Percentiles rank a stretch among this genome's conserved stretches.
These are phyloP conservation scores for Ptychoptera contaminata DNA, from an alignment of 2,888 invertebrate genomes.

Conservation along the genomic window DNA sequence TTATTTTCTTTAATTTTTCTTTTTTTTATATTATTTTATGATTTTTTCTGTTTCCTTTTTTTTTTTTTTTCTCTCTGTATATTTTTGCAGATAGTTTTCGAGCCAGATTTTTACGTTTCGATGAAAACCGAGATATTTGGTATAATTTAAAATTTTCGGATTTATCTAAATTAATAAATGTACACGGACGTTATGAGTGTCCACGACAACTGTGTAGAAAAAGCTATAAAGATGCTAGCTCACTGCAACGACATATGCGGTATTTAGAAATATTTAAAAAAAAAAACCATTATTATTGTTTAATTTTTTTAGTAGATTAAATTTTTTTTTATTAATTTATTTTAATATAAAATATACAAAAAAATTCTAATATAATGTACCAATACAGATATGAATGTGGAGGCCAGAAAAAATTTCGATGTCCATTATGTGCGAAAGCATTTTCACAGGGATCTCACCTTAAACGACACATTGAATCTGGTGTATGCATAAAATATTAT, in stretches of 20 bases:
- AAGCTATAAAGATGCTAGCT: slow-evolving; percentile 33
- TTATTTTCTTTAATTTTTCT: slow-evolving; percentile 5
- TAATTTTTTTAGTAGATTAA: neutral
- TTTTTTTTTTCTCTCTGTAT: slow-evolving; percentile 2
- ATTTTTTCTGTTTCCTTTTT: slow-evolving; percentile 6
- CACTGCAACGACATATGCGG: slow-evolving; percentile 33
- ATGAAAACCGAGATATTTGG: slow-evolving; percentile 24
- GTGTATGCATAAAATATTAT: slow-evolving; percentile 34
- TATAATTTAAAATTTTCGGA: slow-evolving; percentile 32
- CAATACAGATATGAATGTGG: slow-evolving; percentile 50
- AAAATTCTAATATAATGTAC: too few relatives aligned
- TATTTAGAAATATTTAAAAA: slow-evolving; percentile 11
- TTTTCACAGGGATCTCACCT: slow-evolving; percentile 55
- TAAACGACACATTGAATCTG: slow-evolving; percentile 37
- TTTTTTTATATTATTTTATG: slow-evolving; percentile 3
- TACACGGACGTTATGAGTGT: slow-evolving; percentile 32
- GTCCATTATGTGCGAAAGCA: slow-evolving; percentile 44
- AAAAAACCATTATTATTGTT: slow-evolving; percentile 2
- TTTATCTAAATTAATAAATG: slow-evolving; percentile 31
- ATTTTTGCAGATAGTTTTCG: slow-evolving; percentile 6
- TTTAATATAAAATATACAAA: slow-evolving; percentile 1
- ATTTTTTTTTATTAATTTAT: slow-evolving; percentile 5
- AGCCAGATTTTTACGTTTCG: neutral
- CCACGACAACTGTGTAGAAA: slow-evolving; percentile 31
- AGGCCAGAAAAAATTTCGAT: slow-evolving; percentile 48